A percentile compares a stretch with the other conserved stretches of the same genome.
These are phyloP conservation scores for Tiliacea aurago DNA, from an alignment of 2,888 invertebrate species.

Conservation along the genomic window DNA sequence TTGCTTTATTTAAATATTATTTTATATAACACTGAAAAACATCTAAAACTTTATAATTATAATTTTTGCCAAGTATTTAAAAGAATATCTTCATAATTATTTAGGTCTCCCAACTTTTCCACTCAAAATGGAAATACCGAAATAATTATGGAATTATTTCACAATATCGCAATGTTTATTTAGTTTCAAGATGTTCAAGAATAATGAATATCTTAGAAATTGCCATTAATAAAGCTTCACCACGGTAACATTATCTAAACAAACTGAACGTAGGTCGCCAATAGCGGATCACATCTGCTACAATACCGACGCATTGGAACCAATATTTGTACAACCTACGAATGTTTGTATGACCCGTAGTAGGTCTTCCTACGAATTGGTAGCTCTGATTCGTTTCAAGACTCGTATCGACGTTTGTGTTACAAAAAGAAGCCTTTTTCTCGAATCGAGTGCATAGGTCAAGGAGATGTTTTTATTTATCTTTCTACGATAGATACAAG, in stretches of 20 bases:
- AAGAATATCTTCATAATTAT: neutral
- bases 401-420: slow-evolving; percentile 2
- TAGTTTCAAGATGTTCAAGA: neutral
- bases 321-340: slow-evolving; percentile 35
- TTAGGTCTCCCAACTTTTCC: too few relatives aligned
- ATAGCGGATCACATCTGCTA: neutral
- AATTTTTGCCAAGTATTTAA: neutral
- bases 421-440: neutral
- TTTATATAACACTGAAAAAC: neutral
- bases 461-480: neutral
- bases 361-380: neutral
- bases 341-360: slow-evolving; percentile 25
- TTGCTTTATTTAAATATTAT: neutral
- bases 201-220: neutral
- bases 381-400: neutral
- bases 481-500: neutral
- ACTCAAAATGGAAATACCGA: neutral
- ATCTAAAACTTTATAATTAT: neutral
- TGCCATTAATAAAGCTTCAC: neutral
- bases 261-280: neutral
- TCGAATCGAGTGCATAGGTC: neutral
- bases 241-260: neutral
- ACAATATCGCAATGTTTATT: too few relatives aligned
- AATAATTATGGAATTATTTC: neutral
- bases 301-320: slow-evolving; percentile 23